Evolutionary conservation across 30 jellyfish, hydroid and myxozoan genomes (phyloP).

Genomic region (Aurelia coerulea): DNA sequence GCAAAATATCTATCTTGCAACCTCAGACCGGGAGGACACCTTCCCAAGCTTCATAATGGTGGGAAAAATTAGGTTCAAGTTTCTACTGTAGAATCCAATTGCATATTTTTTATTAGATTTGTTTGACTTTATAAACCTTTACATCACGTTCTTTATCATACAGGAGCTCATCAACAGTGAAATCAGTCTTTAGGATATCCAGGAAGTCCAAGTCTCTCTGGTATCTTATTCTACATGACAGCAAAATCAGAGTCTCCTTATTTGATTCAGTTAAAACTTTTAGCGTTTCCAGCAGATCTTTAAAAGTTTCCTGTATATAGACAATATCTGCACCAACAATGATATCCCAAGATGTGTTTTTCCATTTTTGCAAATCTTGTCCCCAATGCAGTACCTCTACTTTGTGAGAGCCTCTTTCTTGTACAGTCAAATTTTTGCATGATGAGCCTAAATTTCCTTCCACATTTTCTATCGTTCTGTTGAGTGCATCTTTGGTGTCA

Average conservation of each 20-base stretch:
- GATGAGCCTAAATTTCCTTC: constrained; percentile 21
- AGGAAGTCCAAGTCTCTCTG: constrained; percentile 56
- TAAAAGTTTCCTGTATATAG: constrained; percentile 67
- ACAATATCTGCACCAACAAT: constrained; percentile 91
- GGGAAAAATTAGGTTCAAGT: too few relatives aligned
- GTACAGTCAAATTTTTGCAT: neutral
- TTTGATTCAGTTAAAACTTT: constrained; percentile 45
- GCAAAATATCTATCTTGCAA: too few relatives aligned
- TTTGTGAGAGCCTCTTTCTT: neutral
- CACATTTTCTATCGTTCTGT: constrained; percentile 49
- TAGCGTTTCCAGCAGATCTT: constrained; percentile 69
- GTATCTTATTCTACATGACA: constrained; percentile 79
- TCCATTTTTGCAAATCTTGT: constrained; percentile 56
- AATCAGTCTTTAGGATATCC: constrained; percentile 36
- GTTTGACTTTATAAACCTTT: constrained; percentile 33
- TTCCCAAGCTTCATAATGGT: too few relatives aligned
- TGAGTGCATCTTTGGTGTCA: constrained; percentile 65
- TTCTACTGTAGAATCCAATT: too few relatives aligned
- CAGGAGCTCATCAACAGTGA: constrained; percentile 27
- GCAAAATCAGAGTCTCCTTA: constrained; percentile 16
- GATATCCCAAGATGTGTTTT: constrained; percentile 69
- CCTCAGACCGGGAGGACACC: too few relatives aligned
- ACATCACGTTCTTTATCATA: constrained; percentile 62
- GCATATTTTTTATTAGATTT: neutral
- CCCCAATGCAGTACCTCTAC: constrained; percentile 83